phyloP scores from a whole-genome alignment of 1,140 invertebrate species.

The Drosophila grimshawi region DNA sequence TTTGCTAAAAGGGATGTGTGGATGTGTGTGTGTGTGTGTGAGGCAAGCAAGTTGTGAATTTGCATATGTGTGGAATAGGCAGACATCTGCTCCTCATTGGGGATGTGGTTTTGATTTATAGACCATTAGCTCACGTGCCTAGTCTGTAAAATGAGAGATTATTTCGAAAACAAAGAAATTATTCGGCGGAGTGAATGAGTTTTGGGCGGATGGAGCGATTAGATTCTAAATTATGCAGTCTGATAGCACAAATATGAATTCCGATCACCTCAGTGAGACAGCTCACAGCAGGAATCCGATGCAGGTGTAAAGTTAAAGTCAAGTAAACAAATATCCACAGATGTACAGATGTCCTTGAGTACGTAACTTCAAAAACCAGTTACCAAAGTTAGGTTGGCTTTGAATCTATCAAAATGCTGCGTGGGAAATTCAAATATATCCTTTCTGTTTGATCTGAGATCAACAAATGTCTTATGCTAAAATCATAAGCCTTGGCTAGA shows the following conservation, averaged over 20 bases:
- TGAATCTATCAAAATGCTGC: background rate
- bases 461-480: no score
- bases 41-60: constrained; percentile 37
- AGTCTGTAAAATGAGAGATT: background rate
- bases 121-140: constrained; percentile 10
- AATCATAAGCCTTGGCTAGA: no score
- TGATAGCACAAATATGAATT: constrained; percentile 28
- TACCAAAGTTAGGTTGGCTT: background rate
- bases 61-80: constrained; percentile 30
- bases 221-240: constrained; percentile 14
- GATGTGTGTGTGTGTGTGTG: background rate
- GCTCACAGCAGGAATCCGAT: constrained; percentile 24
- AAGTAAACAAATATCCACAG: background rate
- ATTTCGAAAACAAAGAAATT: no score
- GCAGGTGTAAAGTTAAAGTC: no score
- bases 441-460: no score
- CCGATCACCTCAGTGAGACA: background rate
- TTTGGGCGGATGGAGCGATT: no score
- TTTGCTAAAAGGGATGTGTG: background rate
- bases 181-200: no score
- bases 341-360: background rate
- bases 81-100: background rate
- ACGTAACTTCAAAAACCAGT: background rate
- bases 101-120: constrained; percentile 47
- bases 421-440: background rate